Evolutionary conservation across 2,888 invertebrate species (phyloP), one percentile per base, ranked within the genome.

Genomic region (Agonopterix alstromeriana): DNA sequence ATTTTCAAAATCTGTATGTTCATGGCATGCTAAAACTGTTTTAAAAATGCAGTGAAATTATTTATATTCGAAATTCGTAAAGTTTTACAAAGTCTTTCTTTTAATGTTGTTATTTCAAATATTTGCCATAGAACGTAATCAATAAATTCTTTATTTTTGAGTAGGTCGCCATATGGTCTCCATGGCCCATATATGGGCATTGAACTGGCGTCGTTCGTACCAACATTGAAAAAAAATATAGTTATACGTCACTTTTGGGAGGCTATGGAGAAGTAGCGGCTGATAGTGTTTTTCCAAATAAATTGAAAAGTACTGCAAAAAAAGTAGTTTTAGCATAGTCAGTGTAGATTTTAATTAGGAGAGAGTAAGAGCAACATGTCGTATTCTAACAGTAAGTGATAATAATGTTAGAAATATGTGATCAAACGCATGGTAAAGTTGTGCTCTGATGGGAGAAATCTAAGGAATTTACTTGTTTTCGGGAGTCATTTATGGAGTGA

Each of bases 331-430:
- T 70, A 73, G 61, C 56, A 53, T 63, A 67, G 67, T 58, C 47
- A 60, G 61, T 61, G 52, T 77, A 77, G 67, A 69, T 59, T 61
- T 64, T 70, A 77, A 70, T 65, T 68, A 67, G 63, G 66, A 65
- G 79, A 79, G 68, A 66, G 54, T 75, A 68, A 62, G 63, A 61
- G 52, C 61, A 73, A 64, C 64, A 88, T 88, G 87, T 85, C 87
- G 54, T 87, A 83, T 76, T 83, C 87, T 42, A 85, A 87, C 70
- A 85, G 87, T 88, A 77, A 87, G 87, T 87, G 64, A 11, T 42
- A 42, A 38, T 38, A 9, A 38, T 38, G 10, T 38, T 38, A 1
- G 38, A 38, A 27, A 27, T 27, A 27, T 53, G 50, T 53, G 47
- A 43, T 10, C 9, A 14, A 35, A 35, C 27, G 48, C 48, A 43